Evolutionary conservation across 1,140 invertebrate genomes (phyloP).

Genomic region (Drosophila ercepeae): DNA sequence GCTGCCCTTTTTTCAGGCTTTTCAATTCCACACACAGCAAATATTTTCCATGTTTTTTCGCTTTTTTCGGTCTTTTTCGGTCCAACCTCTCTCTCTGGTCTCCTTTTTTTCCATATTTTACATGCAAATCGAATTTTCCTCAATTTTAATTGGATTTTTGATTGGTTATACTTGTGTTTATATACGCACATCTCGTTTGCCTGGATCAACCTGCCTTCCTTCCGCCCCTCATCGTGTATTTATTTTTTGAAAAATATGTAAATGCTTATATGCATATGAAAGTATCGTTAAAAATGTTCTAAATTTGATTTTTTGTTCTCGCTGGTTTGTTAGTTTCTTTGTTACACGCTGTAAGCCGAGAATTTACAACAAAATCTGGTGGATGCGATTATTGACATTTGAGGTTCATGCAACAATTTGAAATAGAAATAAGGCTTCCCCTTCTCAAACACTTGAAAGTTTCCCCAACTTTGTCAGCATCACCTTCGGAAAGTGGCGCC

Average conservation of each 20-base stretch:
- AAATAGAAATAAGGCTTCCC: constrained; percentile 3
- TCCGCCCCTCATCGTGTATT: constrained; percentile 7
- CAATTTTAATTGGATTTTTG: constrained; percentile 84
- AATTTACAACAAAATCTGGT: constrained; percentile 65
- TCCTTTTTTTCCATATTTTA: constrained; percentile 75
- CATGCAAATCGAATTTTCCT: constrained; percentile 84
- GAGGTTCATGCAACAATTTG: constrained; percentile 43
- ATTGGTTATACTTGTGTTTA: constrained; percentile 83
- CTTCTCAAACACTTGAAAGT: not conserved
- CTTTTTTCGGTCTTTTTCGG: constrained; percentile 79
- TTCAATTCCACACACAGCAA: constrained; percentile 78
- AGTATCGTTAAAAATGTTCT: constrained; percentile 35
- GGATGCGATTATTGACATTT: constrained; percentile 6
- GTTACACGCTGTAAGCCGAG: constrained; percentile 62
- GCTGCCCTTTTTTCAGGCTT: constrained; percentile 76
- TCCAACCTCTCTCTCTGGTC: constrained; percentile 50
- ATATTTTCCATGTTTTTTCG: constrained; percentile 74
- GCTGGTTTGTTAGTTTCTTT: constrained; percentile 47
- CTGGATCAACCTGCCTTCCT: constrained; percentile 20
- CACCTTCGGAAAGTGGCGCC: constrained; percentile 9
- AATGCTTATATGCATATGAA: constrained; percentile 1
- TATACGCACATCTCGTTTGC: constrained; percentile 72
- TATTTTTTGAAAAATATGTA: constrained; percentile 44
- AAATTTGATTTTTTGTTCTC: constrained; percentile 56
- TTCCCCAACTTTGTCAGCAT: constrained; percentile 20